These are phyloP conservation scores for Leptinotarsa texana DNA, from an alignment of 1,140 invertebrate genomes.

Conservation along the genomic window DNA sequence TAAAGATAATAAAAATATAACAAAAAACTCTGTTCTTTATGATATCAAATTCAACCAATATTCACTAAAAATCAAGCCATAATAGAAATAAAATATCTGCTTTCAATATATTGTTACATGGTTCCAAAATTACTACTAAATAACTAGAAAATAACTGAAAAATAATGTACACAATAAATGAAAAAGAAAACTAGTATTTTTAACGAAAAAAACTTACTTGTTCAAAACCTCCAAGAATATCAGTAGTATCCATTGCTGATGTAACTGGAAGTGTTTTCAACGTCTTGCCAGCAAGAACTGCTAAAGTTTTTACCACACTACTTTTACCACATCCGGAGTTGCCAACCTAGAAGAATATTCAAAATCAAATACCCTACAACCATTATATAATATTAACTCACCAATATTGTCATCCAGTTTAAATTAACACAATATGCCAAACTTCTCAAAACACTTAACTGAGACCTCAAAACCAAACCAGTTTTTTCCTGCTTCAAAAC, in stretches of 20 bases:
- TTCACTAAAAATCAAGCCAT: too few relatives aligned
- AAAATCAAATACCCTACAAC: neutral
- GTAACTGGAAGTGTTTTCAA: slow-evolving; percentile 84
- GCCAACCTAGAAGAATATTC: slow-evolving; percentile 67
- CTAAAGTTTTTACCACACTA: slow-evolving; percentile 75
- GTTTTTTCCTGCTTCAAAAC: slow-evolving; percentile 56
- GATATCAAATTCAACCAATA: too few relatives aligned
- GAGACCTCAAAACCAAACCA: slow-evolving; percentile 68
- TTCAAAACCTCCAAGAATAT: slow-evolving; percentile 94
- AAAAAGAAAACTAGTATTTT: too few relatives aligned
- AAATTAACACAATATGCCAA: slow-evolving; percentile 82
- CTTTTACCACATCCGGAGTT: slow-evolving; percentile 81
- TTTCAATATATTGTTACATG: too few relatives aligned
- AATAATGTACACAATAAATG: too few relatives aligned
- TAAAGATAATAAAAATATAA: too few relatives aligned
- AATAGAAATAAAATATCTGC: too few relatives aligned
- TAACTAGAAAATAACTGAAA: too few relatives aligned
- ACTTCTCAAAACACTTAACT: slow-evolving; percentile 70
- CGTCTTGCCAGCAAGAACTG: slow-evolving; percentile 73
- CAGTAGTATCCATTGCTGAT: slow-evolving; percentile 92
- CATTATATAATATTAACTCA: slow-evolving; percentile 56
- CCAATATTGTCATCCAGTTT: slow-evolving; percentile 91
- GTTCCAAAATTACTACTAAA: too few relatives aligned
- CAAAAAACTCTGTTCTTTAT: too few relatives aligned
- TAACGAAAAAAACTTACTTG: slow-evolving; percentile 68